Percentiles rank a stretch among this genome's conserved stretches.
Evolutionary conservation across 2,113 vertebrate species (phyloP).

Genomic region (Caretta caretta): DNA sequence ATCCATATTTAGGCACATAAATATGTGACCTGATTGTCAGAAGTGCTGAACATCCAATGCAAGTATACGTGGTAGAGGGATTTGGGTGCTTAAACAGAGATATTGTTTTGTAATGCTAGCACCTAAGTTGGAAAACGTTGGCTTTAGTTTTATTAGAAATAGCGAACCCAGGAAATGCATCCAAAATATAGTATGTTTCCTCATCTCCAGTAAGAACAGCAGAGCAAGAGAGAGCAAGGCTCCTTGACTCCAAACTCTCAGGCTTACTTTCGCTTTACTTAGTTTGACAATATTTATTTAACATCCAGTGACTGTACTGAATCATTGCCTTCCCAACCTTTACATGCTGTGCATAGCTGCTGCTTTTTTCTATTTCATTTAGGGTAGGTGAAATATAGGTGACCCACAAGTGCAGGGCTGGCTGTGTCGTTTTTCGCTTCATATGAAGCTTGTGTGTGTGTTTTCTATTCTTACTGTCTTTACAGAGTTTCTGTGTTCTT

Average conservation of each 20-base stretch:
- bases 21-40: background rate
- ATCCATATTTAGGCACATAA: background rate
- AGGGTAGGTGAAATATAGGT: fast-evolving
- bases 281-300: background rate
- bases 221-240: background rate
- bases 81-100: background rate
- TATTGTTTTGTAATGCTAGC: background rate
- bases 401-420: background rate
- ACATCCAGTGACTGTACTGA: fast-evolving
- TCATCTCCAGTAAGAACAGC: background rate
- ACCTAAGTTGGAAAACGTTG: background rate
- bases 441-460: background rate
- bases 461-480: background rate
- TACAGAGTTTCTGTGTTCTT: background rate
- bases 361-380: background rate
- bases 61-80: background rate
- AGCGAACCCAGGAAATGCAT: background rate
- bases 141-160: background rate
- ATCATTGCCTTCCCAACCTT: background rate
- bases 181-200: background rate
- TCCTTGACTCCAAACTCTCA: background rate
- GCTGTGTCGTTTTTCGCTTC: background rate
- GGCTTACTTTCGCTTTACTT: background rate
- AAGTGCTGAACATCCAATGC: fast-evolving
- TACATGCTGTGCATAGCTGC: fast-evolving